A percentile compares a stretch with the other conserved stretches of the same genome.
Evolutionary conservation across 2,113 vertebrate genomes (phyloP).

Genomic region (Poecile atricapillus): DNA sequence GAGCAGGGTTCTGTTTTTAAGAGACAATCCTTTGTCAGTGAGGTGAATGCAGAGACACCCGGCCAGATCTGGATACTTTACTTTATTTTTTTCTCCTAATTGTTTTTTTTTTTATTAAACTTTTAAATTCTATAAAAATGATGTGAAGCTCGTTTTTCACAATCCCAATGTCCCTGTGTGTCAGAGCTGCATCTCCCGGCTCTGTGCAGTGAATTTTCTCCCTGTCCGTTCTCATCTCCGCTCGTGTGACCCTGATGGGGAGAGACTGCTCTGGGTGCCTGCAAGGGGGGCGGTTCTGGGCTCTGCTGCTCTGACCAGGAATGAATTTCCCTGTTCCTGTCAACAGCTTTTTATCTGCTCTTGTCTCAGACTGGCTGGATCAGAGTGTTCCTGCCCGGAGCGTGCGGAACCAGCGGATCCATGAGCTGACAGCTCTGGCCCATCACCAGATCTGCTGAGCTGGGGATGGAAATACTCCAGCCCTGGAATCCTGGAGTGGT

Average conservation of each 20-base stretch:
- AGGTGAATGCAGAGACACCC: too few species aligned
- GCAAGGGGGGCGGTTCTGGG: background rate
- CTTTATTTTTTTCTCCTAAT: too few species aligned
- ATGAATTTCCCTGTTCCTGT: background rate
- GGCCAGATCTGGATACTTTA: too few species aligned
- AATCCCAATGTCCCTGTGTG: too few species aligned
- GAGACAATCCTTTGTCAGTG: too few species aligned
- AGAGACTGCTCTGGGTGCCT: background rate
- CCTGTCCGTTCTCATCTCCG: background rate
- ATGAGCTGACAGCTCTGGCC: background rate
- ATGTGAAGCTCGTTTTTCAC: too few species aligned
- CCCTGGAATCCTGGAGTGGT: background rate
- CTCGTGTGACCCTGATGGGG: background rate
- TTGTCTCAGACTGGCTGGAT: background rate
- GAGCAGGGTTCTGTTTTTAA: too few species aligned
- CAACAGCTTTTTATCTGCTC: background rate
- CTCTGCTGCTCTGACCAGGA: fast-evolving
- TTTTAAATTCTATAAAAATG: too few species aligned
- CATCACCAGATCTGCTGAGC: background rate
- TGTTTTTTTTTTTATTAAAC: too few species aligned
- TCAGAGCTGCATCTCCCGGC: background rate
- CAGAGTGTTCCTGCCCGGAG: background rate
- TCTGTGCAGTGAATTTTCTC: background rate
- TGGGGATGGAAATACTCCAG: background rate
- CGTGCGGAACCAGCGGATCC: background rate